Base-by-base conservation (phyloP, 2,888 invertebrate species). In the Nemurella pictetii region DNA sequence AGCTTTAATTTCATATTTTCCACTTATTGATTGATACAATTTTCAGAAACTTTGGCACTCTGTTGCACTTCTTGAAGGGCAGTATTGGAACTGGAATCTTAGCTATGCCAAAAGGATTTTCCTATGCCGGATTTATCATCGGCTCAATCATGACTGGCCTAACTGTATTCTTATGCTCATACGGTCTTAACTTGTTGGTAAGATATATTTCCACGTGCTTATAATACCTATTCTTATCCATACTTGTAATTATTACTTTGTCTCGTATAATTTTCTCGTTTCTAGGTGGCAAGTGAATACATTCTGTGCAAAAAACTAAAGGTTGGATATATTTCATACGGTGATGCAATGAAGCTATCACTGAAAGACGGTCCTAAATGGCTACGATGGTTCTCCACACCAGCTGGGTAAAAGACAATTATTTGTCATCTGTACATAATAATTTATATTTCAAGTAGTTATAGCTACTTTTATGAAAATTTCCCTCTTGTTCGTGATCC, bases 21-120 rank as follows among this genome's bases (percentile, higher is more conserved):
- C n/a, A n/a, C n/a, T n/a, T n/a, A n/a, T n/a, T n/a, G n/a, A n/a
- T n/a, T n/a, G n/a, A n/a, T n/a, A n/a, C n/a, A 7, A 15, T 12
- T 55, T 20, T 3, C 20, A 81, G 81, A 25, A 55, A 81, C 26
- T 81, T 81, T 28, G 81, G 55, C 1, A 81, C 81, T 2, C 25
- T 81, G 36, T 26, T 81, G 3, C 81, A 81, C 20, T 81, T 81
- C 55, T 28, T 81, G 81, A 81, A 81, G 36, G 81, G 81, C 4
- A 36, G 81, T 25, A 36, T 81, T 25, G 84, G 84, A n/a, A 84
- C 84, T 2, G 84, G 84, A 78, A 36, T 84, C 15, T 75, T 84
- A 15, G 55, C 80, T 0, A 84, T 84, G 84, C 84, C 84, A 9
- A 81, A 27, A 26, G 81, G 26, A 26, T 81, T 81, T 28, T 7